These are phyloP conservation scores for Pollenia amentaria DNA, from an alignment of 2,888 invertebrate species.

Conservation along the genomic window DNA sequence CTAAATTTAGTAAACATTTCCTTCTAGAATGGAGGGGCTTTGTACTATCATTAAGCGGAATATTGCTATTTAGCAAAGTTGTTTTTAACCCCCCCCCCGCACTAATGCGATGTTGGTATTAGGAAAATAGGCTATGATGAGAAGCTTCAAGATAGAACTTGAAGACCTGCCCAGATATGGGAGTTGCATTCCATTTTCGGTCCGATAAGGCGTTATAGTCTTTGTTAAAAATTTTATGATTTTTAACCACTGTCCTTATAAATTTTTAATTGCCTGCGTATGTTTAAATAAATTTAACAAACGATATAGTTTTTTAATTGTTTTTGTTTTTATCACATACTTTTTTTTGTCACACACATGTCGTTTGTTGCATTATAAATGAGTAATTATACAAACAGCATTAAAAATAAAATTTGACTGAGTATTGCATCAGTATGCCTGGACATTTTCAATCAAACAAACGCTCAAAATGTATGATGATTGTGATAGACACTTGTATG, in stretches of 20 bases:
- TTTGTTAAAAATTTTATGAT: background rate
- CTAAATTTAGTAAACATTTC: no score
- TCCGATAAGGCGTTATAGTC: no score
- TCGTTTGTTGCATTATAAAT: conserved; percentile 40
- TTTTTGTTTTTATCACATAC: conserved; percentile 1
- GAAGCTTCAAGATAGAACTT: no score
- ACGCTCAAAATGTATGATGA: conserved; percentile 25
- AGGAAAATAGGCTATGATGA: no score
- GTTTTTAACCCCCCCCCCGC: no score
- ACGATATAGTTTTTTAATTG: conserved; percentile 31
- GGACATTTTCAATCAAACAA: conserved; percentile 36
- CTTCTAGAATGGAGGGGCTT: no score
- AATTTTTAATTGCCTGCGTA: conserved; percentile 32
- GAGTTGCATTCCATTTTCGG: no score
- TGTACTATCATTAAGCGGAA: no score
- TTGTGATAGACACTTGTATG: conserved; percentile 34
- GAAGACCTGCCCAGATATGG: no score
- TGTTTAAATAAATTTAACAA: conserved; percentile 46
- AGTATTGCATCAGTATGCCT: conserved; percentile 1
- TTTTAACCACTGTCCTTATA: conserved; percentile 23
- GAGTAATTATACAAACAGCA: conserved; percentile 51
- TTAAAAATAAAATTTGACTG: background rate
- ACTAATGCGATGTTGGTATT: no score
- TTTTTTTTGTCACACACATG: conserved; percentile 24
- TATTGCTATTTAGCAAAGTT: no score